phyloP scores from a whole-genome alignment of 2,113 vertebrate genomes.

The Ochotona princeps region DNA sequence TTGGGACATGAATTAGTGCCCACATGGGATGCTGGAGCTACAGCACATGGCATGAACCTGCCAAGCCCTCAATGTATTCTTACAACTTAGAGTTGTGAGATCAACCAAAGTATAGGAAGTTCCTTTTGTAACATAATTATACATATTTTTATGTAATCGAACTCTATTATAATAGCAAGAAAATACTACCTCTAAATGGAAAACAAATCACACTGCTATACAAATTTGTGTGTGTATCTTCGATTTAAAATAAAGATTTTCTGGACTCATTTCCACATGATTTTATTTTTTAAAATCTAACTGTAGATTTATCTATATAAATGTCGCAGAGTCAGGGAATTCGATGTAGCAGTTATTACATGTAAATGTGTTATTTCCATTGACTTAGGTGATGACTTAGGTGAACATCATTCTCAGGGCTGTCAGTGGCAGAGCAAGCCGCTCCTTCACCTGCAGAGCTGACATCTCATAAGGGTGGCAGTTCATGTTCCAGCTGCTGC shows the following conservation, averaged over 20 bases:
- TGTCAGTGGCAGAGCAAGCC: too few species aligned
- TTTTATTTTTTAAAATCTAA: background rate
- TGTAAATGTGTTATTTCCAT: background rate
- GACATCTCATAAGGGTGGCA: too few species aligned
- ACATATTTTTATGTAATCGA: background rate
- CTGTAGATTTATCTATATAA: background rate
- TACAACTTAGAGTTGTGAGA: background rate
- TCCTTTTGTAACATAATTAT: background rate
- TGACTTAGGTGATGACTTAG: background rate
- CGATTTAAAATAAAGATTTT: background rate
- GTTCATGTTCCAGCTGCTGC: too few species aligned
- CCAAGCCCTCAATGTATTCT: too few species aligned
- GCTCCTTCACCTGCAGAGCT: too few species aligned
- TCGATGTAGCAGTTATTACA: background rate
- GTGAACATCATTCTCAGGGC: background rate
- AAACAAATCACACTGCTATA: background rate
- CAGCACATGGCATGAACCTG: too few species aligned
- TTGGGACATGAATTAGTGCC: too few species aligned
- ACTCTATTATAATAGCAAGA: background rate
- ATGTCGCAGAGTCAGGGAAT: background rate
- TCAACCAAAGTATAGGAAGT: background rate
- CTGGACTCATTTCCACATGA: background rate
- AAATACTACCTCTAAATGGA: background rate
- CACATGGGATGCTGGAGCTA: too few species aligned
- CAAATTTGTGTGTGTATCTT: background rate